These are phyloP conservation scores for Eilema griseolum DNA, from an alignment of 2,888 invertebrate species.

Conservation along the genomic window DNA sequence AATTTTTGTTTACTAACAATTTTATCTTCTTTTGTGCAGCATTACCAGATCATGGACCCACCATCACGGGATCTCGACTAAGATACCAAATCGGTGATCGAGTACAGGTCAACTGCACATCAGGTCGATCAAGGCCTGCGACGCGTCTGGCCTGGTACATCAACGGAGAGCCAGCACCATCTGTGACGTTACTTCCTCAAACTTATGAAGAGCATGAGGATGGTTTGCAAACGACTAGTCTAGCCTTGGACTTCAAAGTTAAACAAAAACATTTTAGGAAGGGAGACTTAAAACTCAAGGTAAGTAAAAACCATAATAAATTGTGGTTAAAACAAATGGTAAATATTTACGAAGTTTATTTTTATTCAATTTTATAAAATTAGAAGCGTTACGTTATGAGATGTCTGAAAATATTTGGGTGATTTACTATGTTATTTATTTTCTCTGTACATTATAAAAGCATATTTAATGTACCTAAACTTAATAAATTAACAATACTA, in stretches of 20 bases:
- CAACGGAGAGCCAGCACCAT: constrained; percentile 92
- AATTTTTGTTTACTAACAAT: no score
- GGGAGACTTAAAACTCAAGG: constrained; percentile 95
- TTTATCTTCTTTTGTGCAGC: constrained; percentile 84
- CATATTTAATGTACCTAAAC: no score
- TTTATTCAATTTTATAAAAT: neutral
- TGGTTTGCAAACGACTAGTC: constrained; percentile 92
- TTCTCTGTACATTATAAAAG: no score
- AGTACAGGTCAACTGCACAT: constrained; percentile 94
- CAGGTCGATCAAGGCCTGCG: constrained; percentile 93
- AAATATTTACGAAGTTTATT: no score
- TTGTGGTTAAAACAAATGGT: no score
- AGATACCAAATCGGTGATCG: constrained; percentile 94
- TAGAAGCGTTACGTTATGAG: neutral
- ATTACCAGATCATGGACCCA: constrained; percentile 93
- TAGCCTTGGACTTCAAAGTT: constrained; percentile 93
- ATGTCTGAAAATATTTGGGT: no score
- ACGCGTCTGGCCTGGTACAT: constrained; percentile 95
- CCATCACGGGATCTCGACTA: constrained; percentile 92
- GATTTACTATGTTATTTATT: no score
- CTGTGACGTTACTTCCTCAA: constrained; percentile 81
- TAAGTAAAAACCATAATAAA: constrained; percentile 57
- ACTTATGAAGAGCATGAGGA: constrained; percentile 83
- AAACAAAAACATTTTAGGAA: constrained; percentile 93
- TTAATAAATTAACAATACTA: no score